Percentiles rank a stretch among this genome's conserved stretches.
Evolutionary conservation across 2,888 invertebrate species (phyloP).

Genomic region (Coremacera marginata): DNA sequence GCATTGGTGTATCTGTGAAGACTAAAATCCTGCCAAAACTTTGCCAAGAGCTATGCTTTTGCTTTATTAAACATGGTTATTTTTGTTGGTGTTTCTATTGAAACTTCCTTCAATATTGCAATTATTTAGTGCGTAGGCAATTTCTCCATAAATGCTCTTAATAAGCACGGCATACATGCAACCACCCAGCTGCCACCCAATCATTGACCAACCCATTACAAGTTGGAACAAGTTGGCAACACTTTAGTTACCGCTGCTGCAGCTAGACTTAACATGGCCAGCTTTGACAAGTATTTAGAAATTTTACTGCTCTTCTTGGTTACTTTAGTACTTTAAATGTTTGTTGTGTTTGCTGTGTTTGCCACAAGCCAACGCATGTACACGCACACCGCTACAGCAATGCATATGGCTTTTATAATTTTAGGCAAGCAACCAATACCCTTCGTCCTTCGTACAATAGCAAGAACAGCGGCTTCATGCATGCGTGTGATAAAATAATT

Average conservation of each 20-base stretch:
- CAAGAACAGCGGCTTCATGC: constrained; percentile 32
- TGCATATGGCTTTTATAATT: background rate
- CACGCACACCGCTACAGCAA: background rate
- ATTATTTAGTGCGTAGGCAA: constrained; percentile 18
- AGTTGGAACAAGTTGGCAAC: background rate
- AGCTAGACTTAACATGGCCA: background rate
- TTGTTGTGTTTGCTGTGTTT: background rate
- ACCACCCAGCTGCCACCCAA: background rate
- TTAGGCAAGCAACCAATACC: background rate
- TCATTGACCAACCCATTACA: background rate
- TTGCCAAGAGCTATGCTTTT: background rate
- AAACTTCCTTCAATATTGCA: constrained; percentile 16
- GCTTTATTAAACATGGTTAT: background rate
- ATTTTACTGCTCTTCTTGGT: too few species aligned
- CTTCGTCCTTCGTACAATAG: too few species aligned
- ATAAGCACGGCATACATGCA: background rate
- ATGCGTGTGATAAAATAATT: constrained; percentile 63
- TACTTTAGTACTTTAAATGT: constrained; percentile 8
- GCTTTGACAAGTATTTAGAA: background rate
- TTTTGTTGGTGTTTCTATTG: background rate
- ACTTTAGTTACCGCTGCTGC: background rate
- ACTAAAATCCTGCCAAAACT: constrained; percentile 20
- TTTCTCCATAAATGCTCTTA: constrained; percentile 10
- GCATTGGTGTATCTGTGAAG: background rate
- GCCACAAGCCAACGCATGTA: background rate